Conservation (phyloP, 2,888 invertebrate genomes). For the Hydrotaea cyrtoneurina region DNA sequence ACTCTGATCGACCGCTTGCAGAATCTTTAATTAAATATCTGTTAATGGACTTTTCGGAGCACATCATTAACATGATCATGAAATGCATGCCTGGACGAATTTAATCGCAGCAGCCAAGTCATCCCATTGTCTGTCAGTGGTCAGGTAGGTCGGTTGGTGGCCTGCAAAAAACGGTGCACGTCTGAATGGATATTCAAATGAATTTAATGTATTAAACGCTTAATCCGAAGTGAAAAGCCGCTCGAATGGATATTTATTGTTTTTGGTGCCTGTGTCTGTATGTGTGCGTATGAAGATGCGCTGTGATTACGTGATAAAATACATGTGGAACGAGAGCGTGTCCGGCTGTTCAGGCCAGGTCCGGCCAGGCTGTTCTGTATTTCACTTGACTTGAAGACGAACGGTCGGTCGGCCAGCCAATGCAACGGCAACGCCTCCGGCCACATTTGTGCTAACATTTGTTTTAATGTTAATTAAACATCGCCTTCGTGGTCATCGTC, state of each 20-base stretch:
- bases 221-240: slow-evolving; percentile 12
- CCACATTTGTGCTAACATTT: not conserved
- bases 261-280: not conserved
- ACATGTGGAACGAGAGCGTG: slow-evolving; percentile 49
- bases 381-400: not conserved
- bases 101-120: not conserved
- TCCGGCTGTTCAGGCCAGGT: not conserved
- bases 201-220: not conserved
- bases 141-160: slow-evolving; percentile 24
- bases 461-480: not conserved
- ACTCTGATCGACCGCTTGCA: not conserved
- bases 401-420: too few species aligned
- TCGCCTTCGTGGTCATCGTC: too few species aligned
- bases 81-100: not conserved
- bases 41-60: not conserved
- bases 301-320: slow-evolving; percentile 60
- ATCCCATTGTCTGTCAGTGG: slow-evolving; percentile 44
- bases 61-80: not conserved
- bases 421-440: not conserved
- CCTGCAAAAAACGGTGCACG: slow-evolving; percentile 18
- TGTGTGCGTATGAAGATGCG: not conserved
- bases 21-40: not conserved
- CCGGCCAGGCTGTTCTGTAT: too few species aligned
- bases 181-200: slow-evolving; percentile 32
- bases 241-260: not conserved